Evolutionary conservation across 2,797 vertebrate genomes (phyloP).

Genomic region (Mormyrops attenuatus): DNA sequence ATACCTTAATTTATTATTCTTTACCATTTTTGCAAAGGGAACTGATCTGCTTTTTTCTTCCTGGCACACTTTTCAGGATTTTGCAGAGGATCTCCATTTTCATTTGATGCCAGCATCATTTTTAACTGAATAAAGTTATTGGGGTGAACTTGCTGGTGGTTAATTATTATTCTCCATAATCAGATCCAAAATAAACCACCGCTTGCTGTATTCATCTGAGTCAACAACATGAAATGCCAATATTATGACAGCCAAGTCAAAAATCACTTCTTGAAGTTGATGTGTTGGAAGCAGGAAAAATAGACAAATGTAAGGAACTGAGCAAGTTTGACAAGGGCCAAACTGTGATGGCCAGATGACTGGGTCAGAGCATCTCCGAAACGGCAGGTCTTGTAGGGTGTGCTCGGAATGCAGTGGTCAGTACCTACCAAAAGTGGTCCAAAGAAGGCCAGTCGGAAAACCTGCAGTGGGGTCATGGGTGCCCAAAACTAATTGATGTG

Average conservation of each 20-base stretch:
- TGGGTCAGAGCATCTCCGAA: neutral
- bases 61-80: neutral
- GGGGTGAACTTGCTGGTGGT: neutral
- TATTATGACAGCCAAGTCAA: neutral
- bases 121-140: neutral
- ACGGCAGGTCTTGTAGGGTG: neutral
- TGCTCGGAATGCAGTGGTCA: neutral
- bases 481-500: neutral
- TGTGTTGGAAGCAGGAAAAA: neutral
- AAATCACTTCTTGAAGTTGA: neutral
- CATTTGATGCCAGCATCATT: too few species aligned
- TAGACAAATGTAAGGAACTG: neutral
- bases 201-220: neutral
- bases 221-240: neutral
- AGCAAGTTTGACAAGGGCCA: neutral
- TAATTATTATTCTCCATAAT: neutral
- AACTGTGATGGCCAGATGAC: neutral
- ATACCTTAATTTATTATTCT: slow-evolving; percentile 5
- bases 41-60: neutral
- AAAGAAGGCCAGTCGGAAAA: neutral
- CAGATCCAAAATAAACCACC: neutral
- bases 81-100: neutral
- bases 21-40: neutral
- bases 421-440: neutral
- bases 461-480: neutral